Evolutionary conservation across 2,113 vertebrate genomes (phyloP).

Genomic region (Hemiscyllium ocellatum): DNA sequence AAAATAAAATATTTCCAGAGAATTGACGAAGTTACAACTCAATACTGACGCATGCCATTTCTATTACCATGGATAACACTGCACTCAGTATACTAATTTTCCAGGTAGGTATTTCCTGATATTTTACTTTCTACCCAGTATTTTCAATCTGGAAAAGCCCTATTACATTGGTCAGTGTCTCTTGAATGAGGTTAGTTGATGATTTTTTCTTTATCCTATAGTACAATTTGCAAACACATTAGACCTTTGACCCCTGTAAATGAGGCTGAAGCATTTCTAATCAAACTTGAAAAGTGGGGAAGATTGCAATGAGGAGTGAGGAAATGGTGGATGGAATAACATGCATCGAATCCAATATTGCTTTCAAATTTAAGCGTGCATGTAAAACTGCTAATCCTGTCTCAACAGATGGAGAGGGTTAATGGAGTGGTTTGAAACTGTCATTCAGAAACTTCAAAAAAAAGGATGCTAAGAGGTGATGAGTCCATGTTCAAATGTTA

Average conservation of each 20-base stretch:
- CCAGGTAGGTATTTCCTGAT: neutral
- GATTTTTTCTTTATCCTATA: neutral
- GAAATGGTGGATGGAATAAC: neutral
- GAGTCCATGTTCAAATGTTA: constrained; percentile 38
- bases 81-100: neutral
- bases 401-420: neutral
- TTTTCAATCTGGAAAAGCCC: neutral
- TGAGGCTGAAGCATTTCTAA: neutral
- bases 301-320: neutral
- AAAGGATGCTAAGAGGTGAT: constrained; percentile 39
- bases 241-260: neutral
- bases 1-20: neutral
- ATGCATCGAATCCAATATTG: neutral
- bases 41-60: neutral
- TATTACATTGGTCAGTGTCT: neutral
- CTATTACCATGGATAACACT: neutral
- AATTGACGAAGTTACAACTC: too few species aligned
- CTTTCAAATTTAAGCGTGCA: too few species aligned
- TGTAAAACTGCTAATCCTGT: neutral
- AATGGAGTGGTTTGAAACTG: constrained; percentile 8
- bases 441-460: constrained; percentile 45
- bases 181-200: neutral
- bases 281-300: neutral
- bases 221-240: neutral
- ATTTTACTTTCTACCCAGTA: neutral